Conservation (phyloP, 2,888 invertebrate species). For the Drosophila kanekoi region DNA sequence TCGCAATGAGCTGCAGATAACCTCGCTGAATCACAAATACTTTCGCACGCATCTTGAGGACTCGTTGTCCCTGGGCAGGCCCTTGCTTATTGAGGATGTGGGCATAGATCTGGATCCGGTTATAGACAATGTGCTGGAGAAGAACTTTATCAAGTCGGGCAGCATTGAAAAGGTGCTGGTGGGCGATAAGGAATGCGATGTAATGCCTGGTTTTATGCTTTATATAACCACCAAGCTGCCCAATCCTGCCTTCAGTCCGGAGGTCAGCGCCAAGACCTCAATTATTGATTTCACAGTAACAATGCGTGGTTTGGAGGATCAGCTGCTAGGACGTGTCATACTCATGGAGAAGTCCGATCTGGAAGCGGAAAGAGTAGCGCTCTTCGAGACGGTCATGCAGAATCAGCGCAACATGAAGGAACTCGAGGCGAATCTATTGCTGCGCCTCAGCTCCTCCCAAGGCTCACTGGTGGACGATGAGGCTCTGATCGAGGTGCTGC, state of each 20-base stretch:
- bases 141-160: conserved; percentile 98
- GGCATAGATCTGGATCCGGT: conserved; percentile 98
- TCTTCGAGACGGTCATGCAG: conserved; percentile 98
- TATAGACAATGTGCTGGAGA: conserved; percentile 97
- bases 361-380: conserved; percentile 95
- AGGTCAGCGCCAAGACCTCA: conserved; percentile 97
- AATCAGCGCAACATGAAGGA: conserved; percentile 98
- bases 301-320: conserved; percentile 98
- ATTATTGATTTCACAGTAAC: conserved; percentile 99
- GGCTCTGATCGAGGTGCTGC: conserved; percentile 94
- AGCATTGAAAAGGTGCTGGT: conserved; percentile 97
- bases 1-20: conserved; percentile 95
- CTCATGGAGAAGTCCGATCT: conserved; percentile 98
- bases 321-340: conserved; percentile 96
- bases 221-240: conserved; percentile 98
- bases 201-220: conserved; percentile 97
- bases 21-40: conserved; percentile 97
- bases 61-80: conserved; percentile 93
- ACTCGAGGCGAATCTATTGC: conserved; percentile 95
- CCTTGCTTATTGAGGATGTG: conserved; percentile 97
- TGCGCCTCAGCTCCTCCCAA: conserved; percentile 95
- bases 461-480: conserved; percentile 98
- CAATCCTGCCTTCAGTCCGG: conserved; percentile 98
- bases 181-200: conserved; percentile 98
- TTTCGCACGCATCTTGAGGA: conserved; percentile 96